Evolutionary conservation across 1,140 invertebrate genomes (phyloP), one percentile per base, ranked within the genome.

Genomic region (Drosophila nigrodunni): DNA sequence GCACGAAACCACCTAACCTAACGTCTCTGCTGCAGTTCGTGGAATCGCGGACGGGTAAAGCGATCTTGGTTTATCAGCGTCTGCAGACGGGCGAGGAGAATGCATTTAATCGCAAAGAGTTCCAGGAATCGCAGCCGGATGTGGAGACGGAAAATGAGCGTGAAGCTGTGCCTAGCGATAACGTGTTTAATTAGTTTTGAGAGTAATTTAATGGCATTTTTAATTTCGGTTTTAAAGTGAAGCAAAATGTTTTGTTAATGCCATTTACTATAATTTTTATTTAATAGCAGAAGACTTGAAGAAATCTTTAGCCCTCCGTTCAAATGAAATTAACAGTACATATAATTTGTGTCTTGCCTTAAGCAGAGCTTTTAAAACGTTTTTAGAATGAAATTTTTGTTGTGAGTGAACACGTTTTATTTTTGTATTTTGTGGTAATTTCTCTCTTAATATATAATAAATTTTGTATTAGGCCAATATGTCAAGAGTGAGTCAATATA

Each of bases 1-100:
- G 86, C 13, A 71, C 69, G 10, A 78, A 87, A 49, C 70, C 80
- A 35, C 78, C 88, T 43, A 80, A 90, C 74, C 47, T 91, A 11
- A 66, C 64, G n/a, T 78, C 90, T 70, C 47, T 91, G 9, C 65
- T 92, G 11, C 76, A 92, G 73, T 57, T 78, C 25, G 65, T 90
- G 13, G 82, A 83, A 15, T 50, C 74, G 34, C 86, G 91, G 13
- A 87, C 74, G 1, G 91, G 91, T 11, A 85, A 74, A 25, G 69
- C 73, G 13, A 92, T 92, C 43, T 44, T 82, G 47, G 85, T 92
- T 9, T 92, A 87, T 73, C 88, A 92, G 73, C 91, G 91, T n/a
- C 43, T 91, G 37, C 74, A 60, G 25, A 34, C 65, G 11, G 91
- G 88, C 13, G 91, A 92, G 55, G 85, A 92, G 54, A 92, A 92